phyloP scores from a whole-genome alignment of 2,113 vertebrate genomes.

The Cyprinodon brontotheroides region DNA sequence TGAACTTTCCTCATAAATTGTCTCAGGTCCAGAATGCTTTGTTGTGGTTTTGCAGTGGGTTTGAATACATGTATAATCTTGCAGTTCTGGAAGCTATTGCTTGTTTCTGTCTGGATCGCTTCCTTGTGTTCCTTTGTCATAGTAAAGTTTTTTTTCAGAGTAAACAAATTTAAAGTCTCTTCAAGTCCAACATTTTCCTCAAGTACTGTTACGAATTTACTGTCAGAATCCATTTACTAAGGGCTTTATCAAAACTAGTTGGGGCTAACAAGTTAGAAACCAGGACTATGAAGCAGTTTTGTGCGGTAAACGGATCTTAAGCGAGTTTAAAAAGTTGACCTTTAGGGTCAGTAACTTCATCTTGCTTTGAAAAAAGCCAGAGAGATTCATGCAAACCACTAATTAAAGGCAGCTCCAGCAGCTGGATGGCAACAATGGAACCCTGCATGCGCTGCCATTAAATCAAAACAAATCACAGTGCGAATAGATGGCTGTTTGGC shows the following conservation, averaged over 20 bases:
- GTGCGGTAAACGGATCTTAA: constrained; percentile 23
- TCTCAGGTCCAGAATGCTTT: constrained; percentile 71
- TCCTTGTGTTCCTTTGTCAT: constrained; percentile 67
- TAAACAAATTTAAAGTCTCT: constrained; percentile 38
- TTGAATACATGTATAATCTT: constrained; percentile 77
- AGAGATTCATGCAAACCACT: constrained; percentile 66
- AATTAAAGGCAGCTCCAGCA: constrained; percentile 73
- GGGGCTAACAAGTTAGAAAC: neutral
- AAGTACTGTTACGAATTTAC: neutral
- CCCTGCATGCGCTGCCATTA: constrained; percentile 59
- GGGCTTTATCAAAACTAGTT: neutral
- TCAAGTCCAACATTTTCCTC: constrained; percentile 18
- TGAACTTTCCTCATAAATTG: constrained; percentile 70
- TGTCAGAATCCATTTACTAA: neutral
- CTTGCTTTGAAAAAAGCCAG: constrained; percentile 61
- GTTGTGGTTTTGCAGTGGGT: constrained; percentile 74
- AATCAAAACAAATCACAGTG: constrained; percentile 71
- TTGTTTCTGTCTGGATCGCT: constrained; percentile 70
- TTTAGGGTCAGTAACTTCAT: constrained; percentile 58
- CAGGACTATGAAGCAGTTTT: constrained; percentile 1
- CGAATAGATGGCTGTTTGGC: constrained; percentile 64
- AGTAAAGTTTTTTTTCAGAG: constrained; percentile 69
- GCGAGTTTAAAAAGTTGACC: constrained; percentile 50
- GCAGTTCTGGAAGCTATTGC: constrained; percentile 79
- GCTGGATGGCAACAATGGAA: constrained; percentile 72